Conservation (phyloP, 2,113 vertebrate genomes). For the Willisornis vidua region DNA sequence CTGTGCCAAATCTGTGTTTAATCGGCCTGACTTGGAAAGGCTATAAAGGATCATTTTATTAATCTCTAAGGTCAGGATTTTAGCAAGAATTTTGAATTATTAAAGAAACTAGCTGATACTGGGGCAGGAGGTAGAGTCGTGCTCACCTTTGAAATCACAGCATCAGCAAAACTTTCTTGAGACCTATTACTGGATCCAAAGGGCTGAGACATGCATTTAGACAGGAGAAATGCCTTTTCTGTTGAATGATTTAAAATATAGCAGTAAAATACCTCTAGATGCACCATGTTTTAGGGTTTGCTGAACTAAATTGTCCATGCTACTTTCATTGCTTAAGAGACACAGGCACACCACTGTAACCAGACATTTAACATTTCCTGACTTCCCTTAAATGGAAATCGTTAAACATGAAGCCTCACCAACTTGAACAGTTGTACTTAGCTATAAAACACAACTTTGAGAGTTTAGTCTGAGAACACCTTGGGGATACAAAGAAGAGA, state of each 20-base stretch:
- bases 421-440: not conserved
- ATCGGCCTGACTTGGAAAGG: constrained; percentile 32
- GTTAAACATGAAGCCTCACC: not conserved
- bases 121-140: not conserved
- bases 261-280: not conserved
- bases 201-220: not conserved
- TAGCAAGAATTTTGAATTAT: constrained; percentile 55
- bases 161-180: constrained; percentile 35
- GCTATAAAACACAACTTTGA: not conserved
- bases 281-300: not conserved
- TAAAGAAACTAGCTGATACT: constrained; percentile 44
- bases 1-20: constrained; percentile 55
- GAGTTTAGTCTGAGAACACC: not conserved
- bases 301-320: not conserved
- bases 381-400: not conserved
- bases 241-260: not conserved
- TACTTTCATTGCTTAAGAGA: not conserved
- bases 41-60: constrained; percentile 50
- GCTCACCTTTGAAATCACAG: not conserved
- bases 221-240: not conserved
- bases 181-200: constrained; percentile 13
- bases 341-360: not conserved
- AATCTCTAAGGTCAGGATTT: constrained; percentile 51
- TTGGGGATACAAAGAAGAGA: not conserved
- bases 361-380: not conserved